Conservation (phyloP, 2,797 vertebrate genomes). For the Orientallactaga sibirica region DNA sequence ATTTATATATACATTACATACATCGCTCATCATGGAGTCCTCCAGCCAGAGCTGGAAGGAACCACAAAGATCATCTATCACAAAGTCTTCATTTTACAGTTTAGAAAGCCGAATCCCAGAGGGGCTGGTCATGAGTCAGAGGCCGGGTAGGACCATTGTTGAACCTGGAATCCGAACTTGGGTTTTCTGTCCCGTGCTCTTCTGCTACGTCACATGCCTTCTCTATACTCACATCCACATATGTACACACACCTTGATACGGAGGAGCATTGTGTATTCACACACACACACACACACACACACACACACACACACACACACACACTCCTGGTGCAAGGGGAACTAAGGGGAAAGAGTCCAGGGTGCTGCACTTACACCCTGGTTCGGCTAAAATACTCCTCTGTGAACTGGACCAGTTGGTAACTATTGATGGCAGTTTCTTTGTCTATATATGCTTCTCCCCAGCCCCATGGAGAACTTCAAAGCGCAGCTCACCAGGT, state of each 20-base stretch:
- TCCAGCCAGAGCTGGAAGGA: neutral
- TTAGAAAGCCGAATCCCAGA: constrained; percentile 25
- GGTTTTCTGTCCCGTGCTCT: neutral
- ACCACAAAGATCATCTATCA: neutral
- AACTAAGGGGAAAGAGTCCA: neutral
- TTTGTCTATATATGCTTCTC: neutral
- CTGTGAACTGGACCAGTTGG: neutral
- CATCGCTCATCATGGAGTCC: constrained; percentile 38
- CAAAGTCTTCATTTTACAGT: constrained; percentile 6
- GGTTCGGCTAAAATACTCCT: neutral
- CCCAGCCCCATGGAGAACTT: neutral
- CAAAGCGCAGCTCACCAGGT: constrained; percentile 20
- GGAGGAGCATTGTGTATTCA: neutral
- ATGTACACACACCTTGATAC: neutral
- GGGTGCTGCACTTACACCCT: neutral
- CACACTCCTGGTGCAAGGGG: neutral
- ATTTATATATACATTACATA: constrained; percentile 76
- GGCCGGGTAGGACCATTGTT: neutral
- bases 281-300: neutral
- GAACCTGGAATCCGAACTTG: neutral
- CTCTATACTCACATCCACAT: neutral
- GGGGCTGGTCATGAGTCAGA: neutral
- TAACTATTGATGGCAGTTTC: neutral
- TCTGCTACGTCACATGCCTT: neutral
- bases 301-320: too few species aligned